Base-by-base conservation (phyloP, 1,140 invertebrate genomes). In the Orussus abietinus region DNA sequence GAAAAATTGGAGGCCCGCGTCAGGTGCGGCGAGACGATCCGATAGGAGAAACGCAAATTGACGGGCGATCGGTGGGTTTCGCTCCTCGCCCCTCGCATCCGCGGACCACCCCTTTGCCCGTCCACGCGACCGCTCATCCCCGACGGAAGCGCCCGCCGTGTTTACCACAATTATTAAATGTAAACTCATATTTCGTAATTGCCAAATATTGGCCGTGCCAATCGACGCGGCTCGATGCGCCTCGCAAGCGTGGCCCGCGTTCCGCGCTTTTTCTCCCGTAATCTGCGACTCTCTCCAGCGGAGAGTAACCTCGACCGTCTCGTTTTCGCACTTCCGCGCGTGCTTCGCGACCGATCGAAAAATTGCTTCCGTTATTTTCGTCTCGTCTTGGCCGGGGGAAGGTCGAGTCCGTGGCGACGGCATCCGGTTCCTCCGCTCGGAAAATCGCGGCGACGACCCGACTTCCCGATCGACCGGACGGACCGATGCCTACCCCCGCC, bases 121-220 rank as follows among this genome's bases (percentile, higher is more conserved):
- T 6, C 22, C n/a, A 6, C 6, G 6, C 22, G 22, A 25, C 6
- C n/a, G n/a, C 6, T n/a, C 22, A 22, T 42, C 35, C 50, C 38
- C 25, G 36, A 46, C 42, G 39, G 39, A 32, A 38, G 35, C 62
- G 51, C 55, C 51, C 56, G 45, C 58, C 59, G 54, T 68, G 57
- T 69, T 69, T 69, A 65, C 65, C 64, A 57, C 64, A 66, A 69
- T 69, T 69, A 69, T 68, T 66, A 65, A 68, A 69, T 66, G 64
- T 66, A 65, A 64, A 64, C 61, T 67, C 62, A 65, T 64, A 64
- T 67, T 64, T 66, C 56, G 57, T 65, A 67, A 67, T 65, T 67
- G 62, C 57, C 61, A 65, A 67, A 67, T 64, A 67, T 64, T 64
- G 62, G 55, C 47, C 53, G 59, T 60, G 47, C 58, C 46, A 59